Evolutionary conservation across 2,797 vertebrate genomes (phyloP), one percentile per base, ranked within the genome.

Genomic region (Melanotaenia trifasciata): DNA sequence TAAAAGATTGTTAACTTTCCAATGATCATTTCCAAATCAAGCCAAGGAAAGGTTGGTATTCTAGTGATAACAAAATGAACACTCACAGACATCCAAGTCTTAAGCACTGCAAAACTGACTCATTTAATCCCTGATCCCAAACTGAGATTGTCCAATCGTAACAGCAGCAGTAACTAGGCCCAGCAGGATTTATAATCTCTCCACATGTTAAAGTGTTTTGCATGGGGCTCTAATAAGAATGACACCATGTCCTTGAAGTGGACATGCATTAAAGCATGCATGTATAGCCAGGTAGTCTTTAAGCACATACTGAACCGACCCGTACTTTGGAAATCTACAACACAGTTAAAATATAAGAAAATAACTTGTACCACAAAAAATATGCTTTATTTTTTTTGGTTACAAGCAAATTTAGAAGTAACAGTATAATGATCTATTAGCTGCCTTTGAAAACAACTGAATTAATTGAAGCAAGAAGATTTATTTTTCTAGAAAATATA

Each of bases 111-210:
- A 45, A 5, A 47, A 47, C 43, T n/a, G 43, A 20, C 43, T n/a
- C 43, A 47, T 7, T n/a, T 47, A 47, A 47, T 35, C 28, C 26
- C 62, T 35, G 0, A 72, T 65, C 56, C 47, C 36, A 59, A 66
- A 40, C 35, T 43, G 61, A 4, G 30, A 60, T 22, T 0, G 30
- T 67, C 71, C 57, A 67, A 7, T 33, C 14, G 47, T 26, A 67
- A 12, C 40, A 65, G 56, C 43, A 59, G 57, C 62, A 26, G 54
- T 43, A 66, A 60, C 63, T 24, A 40, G 40, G 66, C 28, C 3
- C 56, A 33, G 28, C 6, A 51, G 12, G 63, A 45, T 57, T 30
- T 64, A 58, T 38, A 50, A 65, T 65, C 33, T 53, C 14, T 51
- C 22, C 58, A 53, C 45, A 58, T 43, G 70, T 58, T 64, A 18